Percentiles rank a stretch among this genome's conserved stretches.
Evolutionary conservation across 2,888 invertebrate genomes (phyloP).

Genomic region (Drosophila helvetica): DNA sequence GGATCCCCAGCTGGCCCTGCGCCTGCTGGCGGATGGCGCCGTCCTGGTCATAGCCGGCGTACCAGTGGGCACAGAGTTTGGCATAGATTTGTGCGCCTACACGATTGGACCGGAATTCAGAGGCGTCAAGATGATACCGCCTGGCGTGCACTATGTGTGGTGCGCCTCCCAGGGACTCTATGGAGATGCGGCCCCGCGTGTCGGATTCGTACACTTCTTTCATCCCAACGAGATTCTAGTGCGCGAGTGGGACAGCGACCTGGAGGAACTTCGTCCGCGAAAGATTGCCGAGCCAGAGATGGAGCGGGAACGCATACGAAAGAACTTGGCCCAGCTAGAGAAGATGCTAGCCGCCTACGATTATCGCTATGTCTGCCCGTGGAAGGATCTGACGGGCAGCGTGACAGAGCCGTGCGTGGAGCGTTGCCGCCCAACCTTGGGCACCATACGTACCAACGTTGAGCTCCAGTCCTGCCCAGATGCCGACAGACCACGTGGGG

Average conservation of each 20-base stretch:
- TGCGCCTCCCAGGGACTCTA: conserved; percentile 86
- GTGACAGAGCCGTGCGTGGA: conserved; percentile 88
- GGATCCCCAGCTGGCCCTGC: conserved; percentile 90
- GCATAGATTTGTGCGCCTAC: conserved; percentile 95
- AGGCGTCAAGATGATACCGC: conserved; percentile 99
- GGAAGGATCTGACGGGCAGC: conserved; percentile 88
- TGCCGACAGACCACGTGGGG: conserved; percentile 88
- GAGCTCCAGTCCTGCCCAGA: conserved; percentile 90
- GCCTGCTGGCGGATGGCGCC: conserved; percentile 91
- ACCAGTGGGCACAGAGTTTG: conserved; percentile 96
- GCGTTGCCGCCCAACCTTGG: conserved; percentile 88
- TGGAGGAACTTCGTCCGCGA: conserved; percentile 88
- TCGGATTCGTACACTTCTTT: conserved; percentile 95
- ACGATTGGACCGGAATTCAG: conserved; percentile 94
- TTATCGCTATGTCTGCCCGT: conserved; percentile 93
- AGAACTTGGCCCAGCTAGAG: conserved; percentile 81
- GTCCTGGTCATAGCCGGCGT: conserved; percentile 93
- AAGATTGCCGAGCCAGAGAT: conserved; percentile 82
- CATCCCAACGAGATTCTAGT: conserved; percentile 92
- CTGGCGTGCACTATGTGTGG: conserved; percentile 97
- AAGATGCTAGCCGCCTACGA: conserved; percentile 95
- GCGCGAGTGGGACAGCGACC: conserved; percentile 92
- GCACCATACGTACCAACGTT: conserved; percentile 91
- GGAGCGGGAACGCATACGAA: conserved; percentile 82
- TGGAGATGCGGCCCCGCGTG: conserved; percentile 89